phyloP scores from a whole-genome alignment of 2,797 vertebrate species.

The Betta splendens region DNA sequence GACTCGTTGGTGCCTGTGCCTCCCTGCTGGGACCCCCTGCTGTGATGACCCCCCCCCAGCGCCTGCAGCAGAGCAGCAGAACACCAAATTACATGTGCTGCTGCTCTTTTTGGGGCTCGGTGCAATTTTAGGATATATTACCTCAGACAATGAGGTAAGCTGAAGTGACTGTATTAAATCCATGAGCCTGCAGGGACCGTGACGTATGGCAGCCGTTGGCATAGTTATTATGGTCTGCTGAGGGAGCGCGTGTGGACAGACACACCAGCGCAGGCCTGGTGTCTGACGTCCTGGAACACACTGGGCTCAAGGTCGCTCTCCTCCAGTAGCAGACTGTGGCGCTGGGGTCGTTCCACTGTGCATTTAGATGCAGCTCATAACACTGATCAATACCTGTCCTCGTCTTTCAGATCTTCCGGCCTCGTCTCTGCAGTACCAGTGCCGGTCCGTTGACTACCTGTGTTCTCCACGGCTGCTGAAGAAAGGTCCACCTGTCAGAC shows the following conservation, averaged over 20 bases:
- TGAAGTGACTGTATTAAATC: conserved; percentile 35
- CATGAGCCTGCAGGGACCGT: conserved; percentile 35
- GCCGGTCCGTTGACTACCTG: conserved; percentile 79
- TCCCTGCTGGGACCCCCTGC: conserved; percentile 69
- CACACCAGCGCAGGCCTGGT: conserved; percentile 29
- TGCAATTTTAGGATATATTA: conserved; percentile 48
- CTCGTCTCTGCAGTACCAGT: conserved; percentile 78
- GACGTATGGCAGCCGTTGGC: conserved; percentile 26
- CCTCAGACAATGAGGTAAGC: conserved; percentile 37
- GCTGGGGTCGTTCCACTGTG: neutral
- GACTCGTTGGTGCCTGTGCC: too few species aligned
- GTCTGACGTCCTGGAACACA: conserved; percentile 17
- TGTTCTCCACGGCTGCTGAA: conserved; percentile 69
- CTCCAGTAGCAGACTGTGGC: conserved; percentile 27
- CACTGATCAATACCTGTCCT: conserved; percentile 26
- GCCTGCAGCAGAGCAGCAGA: conserved; percentile 56
- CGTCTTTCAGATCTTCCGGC: conserved; percentile 77
- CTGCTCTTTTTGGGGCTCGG: conserved; percentile 22
- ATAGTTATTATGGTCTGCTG: conserved; percentile 29
- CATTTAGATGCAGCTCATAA: conserved; percentile 16
- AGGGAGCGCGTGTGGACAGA: conserved; percentile 13
- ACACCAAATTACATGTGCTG: conserved; percentile 55
- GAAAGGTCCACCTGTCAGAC: conserved; percentile 70
- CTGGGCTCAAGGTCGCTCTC: conserved; percentile 61
- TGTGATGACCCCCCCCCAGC: conserved; percentile 39